Conservation (phyloP, 1,140 invertebrate genomes). For the Drosophila littoralis region DNA sequence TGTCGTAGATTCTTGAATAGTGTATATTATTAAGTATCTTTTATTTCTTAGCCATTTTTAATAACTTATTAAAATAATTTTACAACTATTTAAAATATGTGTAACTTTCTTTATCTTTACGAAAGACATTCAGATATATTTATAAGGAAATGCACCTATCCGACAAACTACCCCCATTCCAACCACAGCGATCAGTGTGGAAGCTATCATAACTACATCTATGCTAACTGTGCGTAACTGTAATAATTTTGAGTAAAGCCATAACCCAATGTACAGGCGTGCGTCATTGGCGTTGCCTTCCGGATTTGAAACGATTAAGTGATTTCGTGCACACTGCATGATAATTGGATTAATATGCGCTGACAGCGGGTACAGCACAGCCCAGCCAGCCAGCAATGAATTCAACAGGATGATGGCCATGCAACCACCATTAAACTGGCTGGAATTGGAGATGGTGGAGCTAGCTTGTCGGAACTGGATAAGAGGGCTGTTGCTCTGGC, state of each 20-base stretch:
- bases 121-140: background rate
- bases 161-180: slow-evolving; percentile 18
- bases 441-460: background rate
- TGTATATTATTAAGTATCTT: too few species aligned
- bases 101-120: too few species aligned
- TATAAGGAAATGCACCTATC: slow-evolving; percentile 11
- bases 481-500: slow-evolving; percentile 17
- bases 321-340: slow-evolving; percentile 77
- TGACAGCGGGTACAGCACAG: slow-evolving; percentile 65
- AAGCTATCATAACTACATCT: slow-evolving; percentile 35
- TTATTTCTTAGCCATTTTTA: too few species aligned
- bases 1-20: too few species aligned
- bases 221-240: slow-evolving; percentile 39
- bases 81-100: too few species aligned
- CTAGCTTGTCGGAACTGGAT: slow-evolving; percentile 18
- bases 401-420: slow-evolving; percentile 39
- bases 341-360: slow-evolving; percentile 84
- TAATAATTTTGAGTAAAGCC: slow-evolving; percentile 16
- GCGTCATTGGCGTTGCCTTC: slow-evolving; percentile 47
- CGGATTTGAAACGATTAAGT: slow-evolving; percentile 74
- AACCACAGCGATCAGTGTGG: slow-evolving; percentile 1
- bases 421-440: slow-evolving; percentile 44
- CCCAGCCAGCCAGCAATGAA: slow-evolving; percentile 9
- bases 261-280: slow-evolving; percentile 22
- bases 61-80: too few species aligned